Percentiles rank a stretch among this genome's conserved stretches.
phyloP scores from a whole-genome alignment of 2,888 invertebrate genomes.

The Drosophila atripex region DNA sequence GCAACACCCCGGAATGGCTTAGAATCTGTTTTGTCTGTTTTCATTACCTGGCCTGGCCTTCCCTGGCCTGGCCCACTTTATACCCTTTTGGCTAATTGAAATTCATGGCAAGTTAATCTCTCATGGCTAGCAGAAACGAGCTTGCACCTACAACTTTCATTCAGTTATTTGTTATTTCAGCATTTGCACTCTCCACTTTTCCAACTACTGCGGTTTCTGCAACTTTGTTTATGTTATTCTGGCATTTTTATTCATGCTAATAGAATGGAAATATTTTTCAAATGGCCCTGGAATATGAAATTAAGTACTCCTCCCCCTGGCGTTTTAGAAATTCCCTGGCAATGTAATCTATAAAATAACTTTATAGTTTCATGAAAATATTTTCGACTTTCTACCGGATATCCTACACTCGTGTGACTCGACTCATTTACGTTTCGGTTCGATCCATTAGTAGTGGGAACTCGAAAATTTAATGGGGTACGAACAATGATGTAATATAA shows the following conservation, averaged over 20 bases:
- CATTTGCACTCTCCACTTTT: not conserved
- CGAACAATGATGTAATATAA: constrained; percentile 16
- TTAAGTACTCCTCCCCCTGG: not conserved
- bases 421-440: constrained; percentile 1
- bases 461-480: constrained; percentile 9
- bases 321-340: not conserved
- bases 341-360: constrained; percentile 1
- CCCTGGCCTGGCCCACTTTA: constrained; percentile 1
- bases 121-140: not conserved
- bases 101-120: constrained; percentile 29
- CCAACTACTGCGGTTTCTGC: not conserved
- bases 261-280: not conserved
- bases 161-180: not conserved
- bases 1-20: not conserved
- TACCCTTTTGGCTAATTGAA: constrained; percentile 21
- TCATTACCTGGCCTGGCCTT: constrained; percentile 2
- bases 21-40: constrained; percentile 8
- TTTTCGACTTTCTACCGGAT: not conserved
- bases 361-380: not conserved
- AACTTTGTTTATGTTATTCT: constrained; percentile 2
- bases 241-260: not conserved
- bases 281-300: not conserved
- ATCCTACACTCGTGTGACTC: constrained; percentile 11
- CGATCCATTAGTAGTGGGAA: constrained; percentile 7
- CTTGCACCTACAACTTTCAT: constrained; percentile 4